These are phyloP conservation scores for Coilia nasus DNA, from an alignment of 2,797 vertebrate genomes.

Conservation along the genomic window DNA sequence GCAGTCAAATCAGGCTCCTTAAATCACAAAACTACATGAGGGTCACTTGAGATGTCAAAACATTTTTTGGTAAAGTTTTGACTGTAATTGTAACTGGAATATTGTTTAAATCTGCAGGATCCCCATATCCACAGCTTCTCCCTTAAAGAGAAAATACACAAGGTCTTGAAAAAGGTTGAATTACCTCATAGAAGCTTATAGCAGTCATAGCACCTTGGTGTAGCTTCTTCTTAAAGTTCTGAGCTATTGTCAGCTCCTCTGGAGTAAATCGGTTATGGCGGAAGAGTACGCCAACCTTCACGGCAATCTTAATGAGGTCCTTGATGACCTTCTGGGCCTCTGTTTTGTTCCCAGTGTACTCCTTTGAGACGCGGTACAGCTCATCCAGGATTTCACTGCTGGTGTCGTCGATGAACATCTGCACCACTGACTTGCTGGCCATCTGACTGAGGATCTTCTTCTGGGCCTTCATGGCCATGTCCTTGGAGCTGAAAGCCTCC, in stretches of 20 bases:
- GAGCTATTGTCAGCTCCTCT: slow-evolving; percentile 78
- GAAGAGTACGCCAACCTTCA: slow-evolving; percentile 87
- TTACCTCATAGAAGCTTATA: slow-evolving; percentile 87
- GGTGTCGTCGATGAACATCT: slow-evolving; percentile 90
- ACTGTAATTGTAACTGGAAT: too few relatives aligned
- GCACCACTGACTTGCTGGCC: slow-evolving; percentile 83
- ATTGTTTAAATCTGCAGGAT: neutral
- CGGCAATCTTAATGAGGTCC: slow-evolving; percentile 86
- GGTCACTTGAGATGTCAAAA: neutral
- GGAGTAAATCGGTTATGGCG: slow-evolving; percentile 81
- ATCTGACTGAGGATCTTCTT: slow-evolving; percentile 90
- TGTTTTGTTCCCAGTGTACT: slow-evolving; percentile 76
- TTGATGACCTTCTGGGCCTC: slow-evolving; percentile 90
- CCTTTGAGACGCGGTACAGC: slow-evolving; percentile 88
- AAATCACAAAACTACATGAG: too few relatives aligned
- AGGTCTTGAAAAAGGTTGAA: neutral
- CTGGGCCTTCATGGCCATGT: slow-evolving; percentile 84
- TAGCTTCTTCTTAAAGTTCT: slow-evolving; percentile 86
- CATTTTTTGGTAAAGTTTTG: too few relatives aligned
- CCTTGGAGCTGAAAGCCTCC: slow-evolving; percentile 89
- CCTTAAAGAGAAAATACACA: neutral
- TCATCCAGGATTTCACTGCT: slow-evolving; percentile 89
- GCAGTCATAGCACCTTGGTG: slow-evolving; percentile 87
- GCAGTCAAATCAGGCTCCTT: too few relatives aligned
- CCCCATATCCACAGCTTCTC: neutral